phyloP scores from a whole-genome alignment of 2,888 invertebrate species.

The Drosophila trichaetosa region DNA sequence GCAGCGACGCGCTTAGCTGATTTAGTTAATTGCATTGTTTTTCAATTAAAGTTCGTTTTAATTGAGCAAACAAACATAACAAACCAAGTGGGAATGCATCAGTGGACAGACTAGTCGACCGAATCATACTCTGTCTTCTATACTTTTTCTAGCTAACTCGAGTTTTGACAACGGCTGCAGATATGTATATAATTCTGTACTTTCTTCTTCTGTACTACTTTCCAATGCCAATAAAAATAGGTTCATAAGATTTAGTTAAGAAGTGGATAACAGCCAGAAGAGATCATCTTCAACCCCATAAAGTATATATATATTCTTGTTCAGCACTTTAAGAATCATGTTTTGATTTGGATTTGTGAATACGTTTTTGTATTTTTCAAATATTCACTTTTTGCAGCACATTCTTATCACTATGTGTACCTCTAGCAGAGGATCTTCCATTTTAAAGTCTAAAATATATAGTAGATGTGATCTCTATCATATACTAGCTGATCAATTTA shows the following conservation, averaged over 20 bases:
- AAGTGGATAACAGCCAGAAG: not conserved
- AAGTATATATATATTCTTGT: not conserved
- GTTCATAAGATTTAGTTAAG: fast-evolving
- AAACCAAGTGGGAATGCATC: not conserved
- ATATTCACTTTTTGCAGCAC: not conserved
- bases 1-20: slow-evolving; percentile 73
- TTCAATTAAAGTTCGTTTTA: slow-evolving; percentile 79
- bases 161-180: not conserved
- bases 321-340: not conserved
- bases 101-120: not conserved
- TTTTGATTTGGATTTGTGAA: not conserved
- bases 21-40: slow-evolving; percentile 82
- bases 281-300: not conserved
- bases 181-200: not conserved
- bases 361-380: not conserved
- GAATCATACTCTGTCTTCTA: slow-evolving; percentile 1
- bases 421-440: not conserved
- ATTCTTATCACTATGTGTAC: fast-evolving
- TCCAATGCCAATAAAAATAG: not conserved
- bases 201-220: no score
- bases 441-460: not conserved
- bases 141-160: not conserved
- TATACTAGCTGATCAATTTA: not conserved
- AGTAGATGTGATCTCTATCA: not conserved
- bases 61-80: slow-evolving; percentile 74